Evolutionary conservation across 30 jellyfish, hydroid and myxozoan genomes (phyloP).

Genomic region (Cassiopea andromeda): DNA sequence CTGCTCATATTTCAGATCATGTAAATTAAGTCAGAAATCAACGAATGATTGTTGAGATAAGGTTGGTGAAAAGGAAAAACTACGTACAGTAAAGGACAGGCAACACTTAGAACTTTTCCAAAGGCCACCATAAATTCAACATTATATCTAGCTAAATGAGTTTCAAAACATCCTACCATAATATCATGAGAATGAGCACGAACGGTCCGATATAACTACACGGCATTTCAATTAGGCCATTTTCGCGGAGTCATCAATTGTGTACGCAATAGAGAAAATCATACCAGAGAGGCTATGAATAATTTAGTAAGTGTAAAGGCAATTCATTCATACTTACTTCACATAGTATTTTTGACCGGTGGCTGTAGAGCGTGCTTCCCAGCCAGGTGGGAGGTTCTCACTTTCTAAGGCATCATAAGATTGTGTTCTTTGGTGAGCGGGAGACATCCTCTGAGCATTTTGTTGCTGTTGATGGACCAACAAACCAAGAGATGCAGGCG

Average conservation of each 20-base stretch:
- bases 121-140: too few relatives aligned
- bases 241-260: conserved; percentile 19
- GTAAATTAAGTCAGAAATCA: too few relatives aligned
- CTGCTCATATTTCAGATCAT: too few relatives aligned
- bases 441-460: conserved; percentile 48
- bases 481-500: conserved; percentile 78
- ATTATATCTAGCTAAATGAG: too few relatives aligned
- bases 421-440: conserved; percentile 82
- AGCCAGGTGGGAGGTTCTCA: conserved; percentile 80
- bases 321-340: conserved; percentile 60
- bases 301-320: neutral
- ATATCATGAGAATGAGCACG: neutral
- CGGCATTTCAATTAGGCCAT: neutral
- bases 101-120: too few relatives aligned
- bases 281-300: conserved; percentile 9
- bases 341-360: conserved; percentile 85
- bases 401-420: conserved; percentile 80
- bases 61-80: too few relatives aligned
- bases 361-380: conserved; percentile 88
- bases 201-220: neutral
- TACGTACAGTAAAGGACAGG: too few relatives aligned
- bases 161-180: too few relatives aligned
- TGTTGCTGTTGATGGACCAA: conserved; percentile 73
- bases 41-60: too few relatives aligned
- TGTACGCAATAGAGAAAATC: neutral